Evolutionary conservation across 2,888 invertebrate genomes (phyloP), one percentile per base, ranked within the genome.

Genomic region (Nemoura dubitans): DNA sequence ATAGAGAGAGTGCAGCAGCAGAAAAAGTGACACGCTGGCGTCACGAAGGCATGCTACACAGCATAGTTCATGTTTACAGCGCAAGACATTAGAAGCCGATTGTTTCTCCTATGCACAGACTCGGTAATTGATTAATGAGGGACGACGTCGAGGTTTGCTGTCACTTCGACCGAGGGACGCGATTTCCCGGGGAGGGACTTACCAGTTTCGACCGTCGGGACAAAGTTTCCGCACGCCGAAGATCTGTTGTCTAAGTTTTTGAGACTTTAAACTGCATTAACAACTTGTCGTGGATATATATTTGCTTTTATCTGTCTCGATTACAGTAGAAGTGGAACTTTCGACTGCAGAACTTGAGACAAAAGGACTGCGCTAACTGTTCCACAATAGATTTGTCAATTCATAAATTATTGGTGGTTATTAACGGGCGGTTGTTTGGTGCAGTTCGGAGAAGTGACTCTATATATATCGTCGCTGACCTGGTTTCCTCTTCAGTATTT

Each of bases 21-120:
- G n/a, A 59, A 59, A 59, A 59, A 59, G 59, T 59, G 59, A 59
- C 59, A 59, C 59, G 2, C 59, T 7, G 21, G 59, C 10, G 21
- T 59, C 59, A 59, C 59, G 59, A 59, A 59, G 36, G n/a, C 36
- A 21, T 59, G 14, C 59, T n/a, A n/a, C n/a, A n/a, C n/a, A n/a
- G n/a, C n/a, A n/a, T n/a, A 59, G 59, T 59, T 59, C 59, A 59
- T 59, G 59, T 59, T 59, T 59, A 59, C 59, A 59, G 59, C 59
- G 10, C 59, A 16, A 21, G 59, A 59, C 59, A 21, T 59, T 21
- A 59, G 6, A 21, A 59, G 59, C 10, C 3, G 59, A 16, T 10
- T 21, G 10, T 59, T 59, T 59, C 14, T 59, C 59, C 21, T 10
- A 7, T 59, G 59, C 21, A n/a, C n/a, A 36, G 59, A 7, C 16